Base-by-base conservation (phyloP, 2,113 vertebrate species). In the Hippoglossus stenolepis region DNA sequence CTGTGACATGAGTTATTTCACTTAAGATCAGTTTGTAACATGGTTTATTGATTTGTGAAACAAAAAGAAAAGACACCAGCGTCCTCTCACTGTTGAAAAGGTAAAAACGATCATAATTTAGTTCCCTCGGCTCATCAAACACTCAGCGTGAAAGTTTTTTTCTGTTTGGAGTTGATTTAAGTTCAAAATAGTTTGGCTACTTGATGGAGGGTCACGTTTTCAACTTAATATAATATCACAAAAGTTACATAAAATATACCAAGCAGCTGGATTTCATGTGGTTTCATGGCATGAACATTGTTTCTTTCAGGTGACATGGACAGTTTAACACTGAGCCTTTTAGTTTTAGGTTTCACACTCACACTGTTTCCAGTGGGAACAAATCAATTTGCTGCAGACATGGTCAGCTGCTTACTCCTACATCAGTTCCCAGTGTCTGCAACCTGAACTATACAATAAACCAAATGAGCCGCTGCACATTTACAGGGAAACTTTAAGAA, bases 401-500 rank as follows among this genome's bases (percentile, higher is more conserved):
- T 10, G 23, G 9, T 31, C 53, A 17, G 54, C 17, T 24, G 14
- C 40, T 28, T 7, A 20, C 8, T 53, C 13, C 13, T 12, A 15
- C 20, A 53, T 9, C 43, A 38, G 21, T 21, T 38, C 61, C 82
- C 31, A 45, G 17, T 53, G 61, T 63, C 65, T 84, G 17, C 4
- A 45, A 15, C 13, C 43, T 45, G 12, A 45, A 3, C 43, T 45
- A 0, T 45, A 38, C 2, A 38, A 38, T 13, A 21, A 60, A 63
- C 5, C 6, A 56, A 56, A 58, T 57, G 57, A 54, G 18, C 56
- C 69, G 38, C 47, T 24, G 18, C 62, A 40, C 62, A 23, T 26
- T 24, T 17, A 15, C 49, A 26, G 23, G 47, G 68, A 70, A 56
- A 12, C 47, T 53, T 62, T 38, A 77, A 77, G 15, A 66, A 72